phyloP scores from a whole-genome alignment of 2,113 vertebrate species.

The Amphilophus citrinellus region DNA sequence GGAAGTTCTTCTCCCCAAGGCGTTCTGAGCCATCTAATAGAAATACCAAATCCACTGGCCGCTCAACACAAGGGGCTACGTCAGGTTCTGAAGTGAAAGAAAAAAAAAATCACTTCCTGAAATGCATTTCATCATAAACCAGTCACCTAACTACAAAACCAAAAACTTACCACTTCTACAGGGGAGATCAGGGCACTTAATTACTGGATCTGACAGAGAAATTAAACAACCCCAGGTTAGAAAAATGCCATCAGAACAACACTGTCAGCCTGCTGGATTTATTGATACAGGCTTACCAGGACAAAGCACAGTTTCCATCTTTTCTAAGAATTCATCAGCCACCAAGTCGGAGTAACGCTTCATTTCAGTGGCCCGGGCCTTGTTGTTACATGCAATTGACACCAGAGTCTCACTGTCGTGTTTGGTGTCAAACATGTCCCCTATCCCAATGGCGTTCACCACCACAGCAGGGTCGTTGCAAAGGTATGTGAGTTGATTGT shows the following conservation, averaged over 20 bases:
- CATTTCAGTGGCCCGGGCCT: slow-evolving; percentile 86
- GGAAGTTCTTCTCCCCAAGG: slow-evolving; percentile 86
- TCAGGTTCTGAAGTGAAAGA: slow-evolving; percentile 80
- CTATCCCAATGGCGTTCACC: slow-evolving; percentile 94
- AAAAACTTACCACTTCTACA: slow-evolving; percentile 89
- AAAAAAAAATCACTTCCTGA: not conserved
- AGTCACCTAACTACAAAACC: not conserved
- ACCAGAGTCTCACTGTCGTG: slow-evolving; percentile 88
- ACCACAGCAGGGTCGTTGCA: slow-evolving; percentile 79
- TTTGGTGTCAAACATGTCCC: slow-evolving; percentile 90
- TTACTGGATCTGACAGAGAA: slow-evolving; percentile 87
- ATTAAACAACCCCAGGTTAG: slow-evolving; percentile 9
- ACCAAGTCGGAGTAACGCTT: slow-evolving; percentile 91
- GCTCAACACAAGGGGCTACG: slow-evolving; percentile 86
- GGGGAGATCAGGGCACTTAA: slow-evolving; percentile 93
- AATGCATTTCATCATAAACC: not conserved
- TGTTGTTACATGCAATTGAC: slow-evolving; percentile 89
- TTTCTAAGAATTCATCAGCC: slow-evolving; percentile 92
- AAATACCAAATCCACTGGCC: slow-evolving; percentile 90
- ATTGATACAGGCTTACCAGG: slow-evolving; percentile 82
- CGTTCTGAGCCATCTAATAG: slow-evolving; percentile 91
- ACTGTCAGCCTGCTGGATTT: not conserved
- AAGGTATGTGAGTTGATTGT: slow-evolving; percentile 86
- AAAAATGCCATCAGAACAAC: not conserved
- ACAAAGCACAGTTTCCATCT: slow-evolving; percentile 90